Conservation (phyloP, 2,113 vertebrate genomes). For the Cacatua alba region DNA sequence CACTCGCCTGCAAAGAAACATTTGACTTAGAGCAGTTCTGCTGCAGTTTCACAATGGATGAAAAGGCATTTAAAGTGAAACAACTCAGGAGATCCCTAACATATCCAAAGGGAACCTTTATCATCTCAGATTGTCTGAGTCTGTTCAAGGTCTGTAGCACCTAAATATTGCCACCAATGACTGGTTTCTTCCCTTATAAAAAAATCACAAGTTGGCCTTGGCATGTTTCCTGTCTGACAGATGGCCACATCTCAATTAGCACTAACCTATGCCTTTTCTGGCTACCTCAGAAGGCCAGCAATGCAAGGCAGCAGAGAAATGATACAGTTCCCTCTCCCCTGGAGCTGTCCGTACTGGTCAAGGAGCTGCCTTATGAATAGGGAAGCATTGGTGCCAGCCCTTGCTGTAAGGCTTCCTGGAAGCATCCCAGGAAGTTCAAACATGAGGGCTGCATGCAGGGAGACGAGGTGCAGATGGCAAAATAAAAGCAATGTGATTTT, state of each 20-base stretch:
- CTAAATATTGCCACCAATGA: background rate
- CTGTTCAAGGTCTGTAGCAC: background rate
- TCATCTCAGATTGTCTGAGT: background rate
- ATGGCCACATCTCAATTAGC: conserved; percentile 29
- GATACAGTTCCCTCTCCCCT: background rate
- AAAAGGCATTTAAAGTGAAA: background rate
- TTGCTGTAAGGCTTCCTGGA: background rate
- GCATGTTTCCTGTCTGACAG: conserved; percentile 22
- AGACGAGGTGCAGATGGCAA: background rate
- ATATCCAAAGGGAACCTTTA: background rate
- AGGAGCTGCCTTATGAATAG: background rate
- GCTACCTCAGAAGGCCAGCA: background rate
- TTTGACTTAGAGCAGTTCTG: background rate
- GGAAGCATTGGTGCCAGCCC: background rate
- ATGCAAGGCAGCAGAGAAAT: background rate
- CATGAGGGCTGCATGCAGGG: background rate
- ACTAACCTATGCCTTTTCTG: background rate
- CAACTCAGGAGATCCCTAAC: background rate
- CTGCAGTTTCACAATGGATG: background rate
- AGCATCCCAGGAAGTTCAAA: background rate
- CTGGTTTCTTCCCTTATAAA: background rate
- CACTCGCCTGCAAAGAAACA: background rate
- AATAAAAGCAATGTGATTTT: background rate
- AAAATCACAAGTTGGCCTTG: background rate
- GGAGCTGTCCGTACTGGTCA: background rate